A percentile compares a stretch with the other conserved stretches of the same genome.
These are phyloP conservation scores for Nerophis lumbriciformis DNA, from an alignment of 2,113 vertebrate genomes.

Conservation along the genomic window DNA sequence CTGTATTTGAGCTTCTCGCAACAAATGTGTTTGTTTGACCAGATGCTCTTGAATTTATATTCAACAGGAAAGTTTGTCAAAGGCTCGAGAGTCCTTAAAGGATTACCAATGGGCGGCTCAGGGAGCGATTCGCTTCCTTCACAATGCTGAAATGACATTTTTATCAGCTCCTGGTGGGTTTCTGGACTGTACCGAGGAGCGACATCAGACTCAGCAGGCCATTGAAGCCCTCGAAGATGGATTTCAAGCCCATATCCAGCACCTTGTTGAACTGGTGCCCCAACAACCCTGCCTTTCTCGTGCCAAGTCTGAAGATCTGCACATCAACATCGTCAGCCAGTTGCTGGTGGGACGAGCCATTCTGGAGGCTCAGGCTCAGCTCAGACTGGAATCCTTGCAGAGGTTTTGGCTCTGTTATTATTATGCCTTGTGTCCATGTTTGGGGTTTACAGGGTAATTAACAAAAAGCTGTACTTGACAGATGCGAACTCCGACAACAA, in stretches of 20 bases:
- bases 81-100: conserved; percentile 67
- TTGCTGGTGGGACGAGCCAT: conserved; percentile 62
- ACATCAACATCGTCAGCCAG: conserved; percentile 69
- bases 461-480: conserved; percentile 35
- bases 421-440: neutral
- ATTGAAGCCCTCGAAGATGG: conserved; percentile 60
- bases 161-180: conserved; percentile 55
- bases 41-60: conserved; percentile 11
- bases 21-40: neutral
- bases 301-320: conserved; percentile 56
- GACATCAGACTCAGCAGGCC: conserved; percentile 44
- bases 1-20: neutral
- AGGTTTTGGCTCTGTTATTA: conserved; percentile 42
- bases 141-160: conserved; percentile 65
- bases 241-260: conserved; percentile 61
- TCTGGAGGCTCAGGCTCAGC: conserved; percentile 66
- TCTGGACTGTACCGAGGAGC: conserved; percentile 52
- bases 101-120: conserved; percentile 67
- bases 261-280: conserved; percentile 66
- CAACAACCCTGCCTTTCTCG: conserved; percentile 58
- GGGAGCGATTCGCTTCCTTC: conserved; percentile 57
- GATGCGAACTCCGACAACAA: conserved; percentile 71
- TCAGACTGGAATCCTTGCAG: conserved; percentile 59
- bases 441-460: neutral
- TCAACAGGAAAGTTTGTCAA: conserved; percentile 72